Evolutionary conservation across 2,113 vertebrate species (phyloP), one percentile per base, ranked within the genome.

Genomic region (Gila orcuttii): DNA sequence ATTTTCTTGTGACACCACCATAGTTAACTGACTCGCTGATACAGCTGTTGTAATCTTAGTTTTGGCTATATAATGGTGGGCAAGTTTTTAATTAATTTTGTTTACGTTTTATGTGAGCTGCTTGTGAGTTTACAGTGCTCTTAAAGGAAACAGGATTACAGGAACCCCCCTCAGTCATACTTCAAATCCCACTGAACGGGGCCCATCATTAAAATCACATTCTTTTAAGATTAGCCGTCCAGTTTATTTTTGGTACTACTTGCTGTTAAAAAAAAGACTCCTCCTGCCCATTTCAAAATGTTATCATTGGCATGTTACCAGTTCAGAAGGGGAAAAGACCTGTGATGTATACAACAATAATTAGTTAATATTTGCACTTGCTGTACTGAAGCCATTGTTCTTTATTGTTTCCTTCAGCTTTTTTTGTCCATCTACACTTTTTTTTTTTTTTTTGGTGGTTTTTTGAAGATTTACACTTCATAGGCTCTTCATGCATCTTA

Each of bases 401-500:
- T 78, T 85, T 1, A 28, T 21, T 25, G 21, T 19, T 50, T 59
- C 13, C 21, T 36, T 60, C 4, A 4, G 19, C 71, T 76, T 36
- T 39, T 80, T 23, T 76, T 31, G n/a, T 66, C 6, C 75, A 84
- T 42, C 17, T 68, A 17, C 42, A 21, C 9, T 81, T 17, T 55
- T 89, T 84, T 84, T 85, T 86, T 87, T n/a, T n/a, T n/a, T 28
- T 28, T 28, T 1, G 28, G 85, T 33, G 59, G 84, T 87, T 79
- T 33, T 42, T 68, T 83, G 79, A 11, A 28, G 21, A 82, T 89
- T 93, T 92, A 84, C 91, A 86, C 89, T 76, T 86, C 86, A 82
- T 88, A 91, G 91, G 92, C 90, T 87, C 55, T 88, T 82, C 80
- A 86, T 87, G 71, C 87, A n/a, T 52, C 55, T 88, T 91, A 85